These are phyloP conservation scores for Thamnophis elegans DNA, from an alignment of 2,797 vertebrate genomes.

Conservation along the genomic window DNA sequence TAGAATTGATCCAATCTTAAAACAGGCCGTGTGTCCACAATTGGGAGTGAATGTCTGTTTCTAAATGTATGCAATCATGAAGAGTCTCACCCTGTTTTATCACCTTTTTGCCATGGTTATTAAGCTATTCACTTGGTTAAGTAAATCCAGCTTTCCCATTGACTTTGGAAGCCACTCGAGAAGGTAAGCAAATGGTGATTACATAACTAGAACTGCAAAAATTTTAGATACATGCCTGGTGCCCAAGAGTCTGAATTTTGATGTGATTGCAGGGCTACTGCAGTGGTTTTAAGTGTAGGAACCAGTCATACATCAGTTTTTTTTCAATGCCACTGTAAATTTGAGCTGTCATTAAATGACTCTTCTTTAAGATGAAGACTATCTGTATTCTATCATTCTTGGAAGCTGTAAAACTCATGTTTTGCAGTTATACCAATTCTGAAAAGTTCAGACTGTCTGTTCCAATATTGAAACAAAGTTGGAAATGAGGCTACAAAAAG, in stretches of 20 bases:
- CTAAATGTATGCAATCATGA: background rate
- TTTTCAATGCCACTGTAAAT: background rate
- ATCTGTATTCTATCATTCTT: background rate
- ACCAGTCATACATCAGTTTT: background rate
- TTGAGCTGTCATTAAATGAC: background rate
- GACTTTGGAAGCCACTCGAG: background rate
- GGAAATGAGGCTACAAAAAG: background rate
- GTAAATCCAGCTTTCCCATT: background rate
- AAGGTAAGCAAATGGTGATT: background rate
- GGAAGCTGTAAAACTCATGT: background rate
- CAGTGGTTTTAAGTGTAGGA: background rate
- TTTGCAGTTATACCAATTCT: background rate
- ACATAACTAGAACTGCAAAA: background rate
- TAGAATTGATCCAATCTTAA: background rate
- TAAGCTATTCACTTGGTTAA: background rate
- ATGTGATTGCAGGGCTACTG: background rate
- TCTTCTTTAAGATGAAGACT: background rate
- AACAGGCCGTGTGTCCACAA: background rate
- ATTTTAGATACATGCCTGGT: background rate
- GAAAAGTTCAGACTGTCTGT: background rate
- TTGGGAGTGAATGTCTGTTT: background rate
- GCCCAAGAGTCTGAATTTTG: background rate
- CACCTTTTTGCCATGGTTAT: background rate
- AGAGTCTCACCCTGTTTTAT: background rate
- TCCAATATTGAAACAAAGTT: background rate